A percentile compares a stretch with the other conserved stretches of the same genome.
Conservation (phyloP, 2,888 invertebrate genomes). For the Sarcophaga variegata region DNA sequence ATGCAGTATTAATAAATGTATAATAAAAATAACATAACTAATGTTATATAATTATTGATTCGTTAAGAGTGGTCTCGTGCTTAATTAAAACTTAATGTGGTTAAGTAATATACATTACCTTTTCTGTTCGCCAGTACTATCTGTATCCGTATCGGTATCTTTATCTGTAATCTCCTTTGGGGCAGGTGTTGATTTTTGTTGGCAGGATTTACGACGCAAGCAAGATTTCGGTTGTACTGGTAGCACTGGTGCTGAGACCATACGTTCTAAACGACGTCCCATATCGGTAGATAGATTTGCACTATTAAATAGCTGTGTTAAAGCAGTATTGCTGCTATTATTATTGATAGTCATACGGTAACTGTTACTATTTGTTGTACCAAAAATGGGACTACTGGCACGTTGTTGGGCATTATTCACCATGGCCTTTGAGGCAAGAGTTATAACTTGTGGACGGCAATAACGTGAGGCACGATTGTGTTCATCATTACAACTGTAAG, state of each 20-base stretch:
- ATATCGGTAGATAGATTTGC: constrained; percentile 67
- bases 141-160: constrained; percentile 50
- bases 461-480: constrained; percentile 77
- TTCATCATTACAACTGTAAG: constrained; percentile 79
- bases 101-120: constrained; percentile 36
- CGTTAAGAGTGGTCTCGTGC: too few species aligned
- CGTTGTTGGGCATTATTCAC: constrained; percentile 77
- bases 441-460: constrained; percentile 81
- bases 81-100: too few species aligned
- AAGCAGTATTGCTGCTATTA: constrained; percentile 55
- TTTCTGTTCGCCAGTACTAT: constrained; percentile 35
- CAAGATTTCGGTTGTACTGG: constrained; percentile 83
- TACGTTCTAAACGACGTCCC: constrained; percentile 77
- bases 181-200: constrained; percentile 70
- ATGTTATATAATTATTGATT: too few species aligned
- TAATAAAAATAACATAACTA: too few species aligned
- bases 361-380: constrained; percentile 70
- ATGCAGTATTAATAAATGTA: too few species aligned
- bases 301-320: constrained; percentile 63
- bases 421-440: constrained; percentile 80
- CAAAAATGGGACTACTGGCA: constrained; percentile 63
- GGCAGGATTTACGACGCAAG: constrained; percentile 81
- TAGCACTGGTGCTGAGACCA: constrained; percentile 78
- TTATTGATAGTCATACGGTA: constrained; percentile 68
- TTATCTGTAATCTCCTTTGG: constrained; percentile 51